Evolutionary conservation across 2,797 vertebrate genomes (phyloP).

Genomic region (Capromys pilorides): DNA sequence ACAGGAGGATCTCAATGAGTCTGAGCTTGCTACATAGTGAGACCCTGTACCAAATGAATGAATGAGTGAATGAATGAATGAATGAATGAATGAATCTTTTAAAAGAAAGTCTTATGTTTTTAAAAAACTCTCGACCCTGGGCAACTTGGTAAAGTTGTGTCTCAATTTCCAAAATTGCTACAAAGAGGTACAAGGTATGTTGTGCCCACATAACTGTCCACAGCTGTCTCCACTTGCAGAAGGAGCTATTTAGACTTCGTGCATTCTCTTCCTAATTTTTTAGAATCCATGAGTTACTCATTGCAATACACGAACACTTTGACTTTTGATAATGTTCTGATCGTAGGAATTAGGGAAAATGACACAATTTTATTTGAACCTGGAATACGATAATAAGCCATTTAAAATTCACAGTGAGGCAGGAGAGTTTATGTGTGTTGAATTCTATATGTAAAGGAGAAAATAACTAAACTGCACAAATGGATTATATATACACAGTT

Average conservation of each 20-base stretch:
- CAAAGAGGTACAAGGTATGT: not conserved
- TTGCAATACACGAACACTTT: not conserved
- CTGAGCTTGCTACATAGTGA: too few species aligned
- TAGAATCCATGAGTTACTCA: not conserved
- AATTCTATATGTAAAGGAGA: not conserved
- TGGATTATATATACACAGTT: not conserved
- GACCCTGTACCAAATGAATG: too few species aligned
- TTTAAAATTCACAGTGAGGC: conserved; percentile 14
- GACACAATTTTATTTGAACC: not conserved
- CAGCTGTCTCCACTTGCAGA: conserved; percentile 24
- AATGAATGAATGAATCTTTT: too few species aligned
- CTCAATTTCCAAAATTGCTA: conserved; percentile 32
- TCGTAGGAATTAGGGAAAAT: conserved; percentile 27
- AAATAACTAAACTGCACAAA: not conserved
- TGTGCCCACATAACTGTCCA: not conserved
- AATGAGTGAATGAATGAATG: too few species aligned
- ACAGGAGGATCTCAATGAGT: too few species aligned
- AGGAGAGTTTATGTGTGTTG: not conserved
- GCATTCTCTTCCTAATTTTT: not conserved
- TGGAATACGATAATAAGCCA: not conserved
- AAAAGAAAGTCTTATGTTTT: not conserved
- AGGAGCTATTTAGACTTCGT: not conserved
- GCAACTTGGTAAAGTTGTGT: not conserved
- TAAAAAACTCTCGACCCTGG: not conserved
- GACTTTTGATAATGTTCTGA: not conserved